Base-by-base conservation (phyloP, 1,140 invertebrate species). In the Galleria mellonella region DNA sequence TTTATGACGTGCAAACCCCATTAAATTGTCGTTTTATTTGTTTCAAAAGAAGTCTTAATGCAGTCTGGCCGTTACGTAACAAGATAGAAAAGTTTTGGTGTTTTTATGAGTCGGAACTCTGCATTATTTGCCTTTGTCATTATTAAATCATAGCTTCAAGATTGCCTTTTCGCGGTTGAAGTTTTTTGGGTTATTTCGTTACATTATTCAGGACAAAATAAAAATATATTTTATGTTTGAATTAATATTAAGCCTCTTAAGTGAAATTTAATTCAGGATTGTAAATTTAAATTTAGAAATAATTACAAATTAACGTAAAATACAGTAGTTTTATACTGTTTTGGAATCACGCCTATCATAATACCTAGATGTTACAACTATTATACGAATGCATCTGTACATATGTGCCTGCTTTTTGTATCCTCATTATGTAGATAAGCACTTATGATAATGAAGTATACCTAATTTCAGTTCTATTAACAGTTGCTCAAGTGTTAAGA, bases 401-500 rank as follows among this genome's bases (percentile, higher is more conserved):
- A 32, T 9, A 8, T 32, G 8, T 32, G 17, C 17, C 6, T 23
- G 17, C 17, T 3, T 23, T 23, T 2, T 23, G 17, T 23, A 6
- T 23, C 17, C 2, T 23, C 17, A 23, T 23, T 23, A 23, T 23
- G 17, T 23, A 23, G 17, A 23, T 23, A 23, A 23, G 17, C 17
- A 37, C 17, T 37, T 37, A 47, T 47, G 45, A 27, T 13, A 47
- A 47, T 39, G 11, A 37, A n/a, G 29, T 28, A 46, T 40, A 38
- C 17, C 17, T 23, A 23, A 43, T 37, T 45, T 51, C 30, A 51
- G 13, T 36, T 28, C 30, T 35, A 43, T 52, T 39, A 43, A 43
- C 43, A 17, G 33, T 33, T 43, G 44, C 35, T 33, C 41, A 47
- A 32, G 49, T 47, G 44, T 55, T 33, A 30, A 39, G 40, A 15